A percentile compares a stretch with the other conserved stretches of the same genome.
These are phyloP conservation scores for Neoaliturus tenellus DNA, from an alignment of 2,888 invertebrate species.

Conservation along the genomic window DNA sequence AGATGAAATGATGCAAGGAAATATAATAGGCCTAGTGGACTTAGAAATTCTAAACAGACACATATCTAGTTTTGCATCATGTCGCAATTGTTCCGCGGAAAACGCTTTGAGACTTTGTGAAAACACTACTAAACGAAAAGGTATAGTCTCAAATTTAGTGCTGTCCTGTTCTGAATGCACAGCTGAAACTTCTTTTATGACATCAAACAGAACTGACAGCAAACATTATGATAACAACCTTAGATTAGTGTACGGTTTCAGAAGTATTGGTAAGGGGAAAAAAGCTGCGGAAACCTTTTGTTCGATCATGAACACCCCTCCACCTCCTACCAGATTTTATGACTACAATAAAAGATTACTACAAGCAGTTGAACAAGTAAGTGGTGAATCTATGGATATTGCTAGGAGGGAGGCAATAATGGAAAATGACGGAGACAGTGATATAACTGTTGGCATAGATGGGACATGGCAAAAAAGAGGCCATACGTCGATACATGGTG, in stretches of 20 bases:
- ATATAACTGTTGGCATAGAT: slow-evolving; percentile 36
- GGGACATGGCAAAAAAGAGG: slow-evolving; percentile 34
- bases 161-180: not conserved
- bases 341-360: not conserved
- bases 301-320: slow-evolving; percentile 11
- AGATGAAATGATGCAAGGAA: slow-evolving; percentile 16
- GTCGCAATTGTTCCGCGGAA: not conserved
- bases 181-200: slow-evolving; percentile 2
- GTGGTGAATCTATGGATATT: slow-evolving; percentile 5
- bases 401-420: slow-evolving; percentile 31
- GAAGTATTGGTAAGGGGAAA: slow-evolving; percentile 36
- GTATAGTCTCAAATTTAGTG: not conserved
- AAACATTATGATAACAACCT: slow-evolving; percentile 15
- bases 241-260: slow-evolving; percentile 30
- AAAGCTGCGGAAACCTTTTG: slow-evolving; percentile 7
- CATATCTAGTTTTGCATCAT: slow-evolving; percentile 20
- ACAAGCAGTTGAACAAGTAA: not conserved
- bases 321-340: slow-evolving; percentile 3
- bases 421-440: slow-evolving; percentile 40
- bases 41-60: slow-evolving; percentile 6
- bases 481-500: not conserved
- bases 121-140: not conserved
- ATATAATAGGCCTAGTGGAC: slow-evolving; percentile 31
- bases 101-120: slow-evolving; percentile 1
- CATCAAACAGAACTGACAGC: slow-evolving; percentile 1